Evolutionary conservation across 1,140 invertebrate genomes (phyloP).

Genomic region (Zeugodacus cucurbitae): DNA sequence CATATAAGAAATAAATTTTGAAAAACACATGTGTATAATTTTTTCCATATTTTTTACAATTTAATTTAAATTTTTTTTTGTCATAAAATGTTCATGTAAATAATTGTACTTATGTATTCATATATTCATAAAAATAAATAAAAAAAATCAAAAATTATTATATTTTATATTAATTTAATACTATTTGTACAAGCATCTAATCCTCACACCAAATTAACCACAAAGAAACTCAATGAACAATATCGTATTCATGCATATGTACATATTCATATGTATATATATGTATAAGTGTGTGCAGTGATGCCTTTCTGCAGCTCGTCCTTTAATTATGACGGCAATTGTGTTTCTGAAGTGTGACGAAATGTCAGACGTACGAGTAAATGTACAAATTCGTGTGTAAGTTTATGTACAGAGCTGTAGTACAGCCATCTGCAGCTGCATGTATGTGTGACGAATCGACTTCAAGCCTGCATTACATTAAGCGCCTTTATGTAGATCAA

Average conservation of each 20-base stretch:
- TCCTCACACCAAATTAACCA: neutral
- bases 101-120: too few relatives aligned
- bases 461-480: neutral
- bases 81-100: too few relatives aligned
- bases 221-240: neutral
- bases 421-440: neutral
- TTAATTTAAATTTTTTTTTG: too few relatives aligned
- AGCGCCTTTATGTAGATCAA: constrained; percentile 1
- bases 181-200: neutral
- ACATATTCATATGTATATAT: too few relatives aligned
- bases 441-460: constrained; percentile 8
- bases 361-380: neutral
- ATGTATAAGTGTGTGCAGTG: too few relatives aligned
- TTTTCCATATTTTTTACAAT: too few relatives aligned
- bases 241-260: neutral
- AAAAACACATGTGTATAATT: too few relatives aligned
- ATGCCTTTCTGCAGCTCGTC: neutral
- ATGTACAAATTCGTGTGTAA: neutral
- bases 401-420: too few relatives aligned
- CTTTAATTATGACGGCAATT: constrained; percentile 22
- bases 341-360: constrained; percentile 32
- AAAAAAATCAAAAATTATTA: too few relatives aligned
- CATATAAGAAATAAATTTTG: too few relatives aligned
- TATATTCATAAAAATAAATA: too few relatives aligned
- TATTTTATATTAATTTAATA: too few relatives aligned